Conservation (phyloP, 2,113 vertebrate species). For the Cololabis saira region DNA sequence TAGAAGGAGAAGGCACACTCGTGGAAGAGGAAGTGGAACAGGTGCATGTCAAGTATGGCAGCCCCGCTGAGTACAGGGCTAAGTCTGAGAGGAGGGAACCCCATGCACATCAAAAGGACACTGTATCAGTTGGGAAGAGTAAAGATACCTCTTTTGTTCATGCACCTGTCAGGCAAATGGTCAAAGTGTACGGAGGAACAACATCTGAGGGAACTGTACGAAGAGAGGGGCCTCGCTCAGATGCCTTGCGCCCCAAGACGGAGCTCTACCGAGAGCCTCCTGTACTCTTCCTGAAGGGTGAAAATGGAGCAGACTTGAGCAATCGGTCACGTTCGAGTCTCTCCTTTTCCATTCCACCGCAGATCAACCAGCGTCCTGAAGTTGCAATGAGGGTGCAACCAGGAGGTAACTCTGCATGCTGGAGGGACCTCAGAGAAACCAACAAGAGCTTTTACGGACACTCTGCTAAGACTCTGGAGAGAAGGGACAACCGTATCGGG, state of each 20-base stretch:
- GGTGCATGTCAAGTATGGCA: conserved; percentile 59
- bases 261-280: conserved; percentile 75
- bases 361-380: conserved; percentile 64
- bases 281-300: conserved; percentile 66
- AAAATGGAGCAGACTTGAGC: conserved; percentile 66
- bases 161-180: conserved; percentile 60
- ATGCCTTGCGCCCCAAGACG: conserved; percentile 66
- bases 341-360: conserved; percentile 62
- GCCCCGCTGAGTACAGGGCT: conserved; percentile 42
- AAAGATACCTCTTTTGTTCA: conserved; percentile 61
- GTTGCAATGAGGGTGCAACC: conserved; percentile 71
- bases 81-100: conserved; percentile 57
- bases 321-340: conserved; percentile 68
- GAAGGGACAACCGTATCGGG: conserved; percentile 72
- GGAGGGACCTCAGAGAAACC: conserved; percentile 71
- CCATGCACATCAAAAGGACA: conserved; percentile 51
- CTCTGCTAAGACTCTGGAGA: conserved; percentile 81
- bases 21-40: conserved; percentile 59
- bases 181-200: conserved; percentile 70
- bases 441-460: conserved; percentile 63
- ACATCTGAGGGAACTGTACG: conserved; percentile 62
- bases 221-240: conserved; percentile 69
- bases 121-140: conserved; percentile 24
- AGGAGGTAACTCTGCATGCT: conserved; percentile 53
- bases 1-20: conserved; percentile 34